Conservation (phyloP, 2,797 vertebrate species). For the Tympanoctomys barrerae region DNA sequence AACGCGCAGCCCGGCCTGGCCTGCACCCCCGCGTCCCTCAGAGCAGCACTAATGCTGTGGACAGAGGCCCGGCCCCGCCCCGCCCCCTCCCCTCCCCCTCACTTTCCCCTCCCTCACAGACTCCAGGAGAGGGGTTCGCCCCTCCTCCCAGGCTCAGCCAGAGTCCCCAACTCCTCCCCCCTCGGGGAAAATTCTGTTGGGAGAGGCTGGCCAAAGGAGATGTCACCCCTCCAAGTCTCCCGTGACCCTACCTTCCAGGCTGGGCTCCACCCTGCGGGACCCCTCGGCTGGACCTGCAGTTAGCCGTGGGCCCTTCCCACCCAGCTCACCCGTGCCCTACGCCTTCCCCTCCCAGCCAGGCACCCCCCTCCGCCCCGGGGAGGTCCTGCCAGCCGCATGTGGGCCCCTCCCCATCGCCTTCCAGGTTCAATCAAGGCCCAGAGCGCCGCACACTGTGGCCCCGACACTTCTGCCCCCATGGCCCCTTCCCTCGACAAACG, state of each 20-base stretch:
- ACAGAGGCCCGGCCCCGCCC: slow-evolving; percentile 82
- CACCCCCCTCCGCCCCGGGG: not conserved
- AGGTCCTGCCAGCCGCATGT: not conserved
- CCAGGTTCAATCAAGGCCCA: not conserved
- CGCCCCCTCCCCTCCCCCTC: not conserved
- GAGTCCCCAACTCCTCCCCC: slow-evolving; percentile 72
- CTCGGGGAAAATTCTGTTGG: not conserved
- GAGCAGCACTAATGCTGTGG: slow-evolving; percentile 83
- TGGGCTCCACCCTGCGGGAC: not conserved
- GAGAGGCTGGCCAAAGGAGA: not conserved
- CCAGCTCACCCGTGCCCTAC: not conserved
- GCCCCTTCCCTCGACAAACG: not conserved
- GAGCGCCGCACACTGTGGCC: not conserved
- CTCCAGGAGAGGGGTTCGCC: slow-evolving; percentile 62
- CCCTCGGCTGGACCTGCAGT: not conserved
- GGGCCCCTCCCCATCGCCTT: not conserved
- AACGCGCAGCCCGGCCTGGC: slow-evolving; percentile 61
- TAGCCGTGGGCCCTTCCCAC: not conserved
- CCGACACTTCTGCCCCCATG: not conserved
- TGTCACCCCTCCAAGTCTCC: not conserved
- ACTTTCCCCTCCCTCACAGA: slow-evolving; percentile 67
- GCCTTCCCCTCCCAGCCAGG: not conserved
- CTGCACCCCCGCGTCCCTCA: slow-evolving; percentile 75
- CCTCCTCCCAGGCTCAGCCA: slow-evolving; percentile 72
- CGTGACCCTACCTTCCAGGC: not conserved